phyloP scores from a whole-genome alignment of 2,113 vertebrate species.

The Limanda limanda region DNA sequence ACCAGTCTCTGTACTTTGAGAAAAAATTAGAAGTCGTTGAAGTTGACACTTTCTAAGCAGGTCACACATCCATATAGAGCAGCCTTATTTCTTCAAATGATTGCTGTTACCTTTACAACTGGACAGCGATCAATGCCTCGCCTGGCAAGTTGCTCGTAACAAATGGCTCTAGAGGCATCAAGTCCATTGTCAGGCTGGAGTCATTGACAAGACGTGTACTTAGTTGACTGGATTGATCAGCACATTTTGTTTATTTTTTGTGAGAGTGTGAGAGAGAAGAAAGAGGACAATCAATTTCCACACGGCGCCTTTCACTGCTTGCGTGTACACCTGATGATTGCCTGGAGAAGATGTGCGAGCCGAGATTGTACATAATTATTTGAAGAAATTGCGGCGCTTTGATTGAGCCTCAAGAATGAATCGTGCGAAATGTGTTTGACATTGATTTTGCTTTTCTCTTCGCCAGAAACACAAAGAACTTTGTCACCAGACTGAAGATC shows the following conservation, averaged over 20 bases:
- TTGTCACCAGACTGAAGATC: slow-evolving; percentile 83
- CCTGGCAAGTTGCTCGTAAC: slow-evolving; percentile 78
- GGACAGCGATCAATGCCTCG: slow-evolving; percentile 79
- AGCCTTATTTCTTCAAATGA: slow-evolving; percentile 62
- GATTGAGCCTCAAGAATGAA: slow-evolving; percentile 87
- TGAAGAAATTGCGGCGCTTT: slow-evolving; percentile 87
- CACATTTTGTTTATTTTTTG: slow-evolving; percentile 82
- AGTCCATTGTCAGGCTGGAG: slow-evolving; percentile 78
- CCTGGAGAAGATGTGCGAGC: slow-evolving; percentile 65
- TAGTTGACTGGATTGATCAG: slow-evolving; percentile 85
- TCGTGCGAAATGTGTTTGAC: slow-evolving; percentile 83
- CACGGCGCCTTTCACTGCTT: slow-evolving; percentile 75
- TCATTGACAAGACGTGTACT: slow-evolving; percentile 84
- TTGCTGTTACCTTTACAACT: slow-evolving; percentile 76
- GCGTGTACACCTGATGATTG: slow-evolving; percentile 76
- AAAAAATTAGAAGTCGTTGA: slow-evolving; percentile 43
- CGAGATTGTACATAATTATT: slow-evolving; percentile 91
- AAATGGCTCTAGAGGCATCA: slow-evolving; percentile 83
- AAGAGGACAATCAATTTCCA: slow-evolving; percentile 79
- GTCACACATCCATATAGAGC: slow-evolving; percentile 36
- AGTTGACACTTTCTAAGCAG: slow-evolving; percentile 45
- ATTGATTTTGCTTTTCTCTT: slow-evolving; percentile 87
- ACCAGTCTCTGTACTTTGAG: slow-evolving; percentile 4
- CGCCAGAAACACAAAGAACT: slow-evolving; percentile 84
- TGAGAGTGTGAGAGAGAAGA: slow-evolving; percentile 74